These are phyloP conservation scores for Automeris io DNA, from an alignment of 2,888 invertebrate genomes.

Conservation along the genomic window DNA sequence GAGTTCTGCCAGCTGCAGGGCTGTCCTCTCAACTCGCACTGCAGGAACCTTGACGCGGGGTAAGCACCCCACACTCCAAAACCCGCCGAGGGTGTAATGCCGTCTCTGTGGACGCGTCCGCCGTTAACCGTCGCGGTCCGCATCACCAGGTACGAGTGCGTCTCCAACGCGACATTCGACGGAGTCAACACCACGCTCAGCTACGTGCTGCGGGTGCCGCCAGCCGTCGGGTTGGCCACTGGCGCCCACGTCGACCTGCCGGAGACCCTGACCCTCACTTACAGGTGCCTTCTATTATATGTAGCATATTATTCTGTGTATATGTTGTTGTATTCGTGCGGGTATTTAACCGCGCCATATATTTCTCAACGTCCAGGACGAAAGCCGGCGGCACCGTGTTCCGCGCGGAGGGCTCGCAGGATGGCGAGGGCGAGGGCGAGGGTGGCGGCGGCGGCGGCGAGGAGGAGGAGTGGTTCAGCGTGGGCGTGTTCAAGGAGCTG, in stretches of 20 bases:
- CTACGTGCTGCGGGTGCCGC: slow-evolving; percentile 74
- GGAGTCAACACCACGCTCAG: slow-evolving; percentile 81
- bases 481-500: slow-evolving; percentile 82
- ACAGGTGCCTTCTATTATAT: slow-evolving; percentile 46
- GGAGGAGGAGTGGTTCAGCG: slow-evolving; percentile 70
- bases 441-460: slow-evolving; percentile 9
- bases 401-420: slow-evolving; percentile 75
- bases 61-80: slow-evolving; percentile 15
- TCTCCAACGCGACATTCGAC: slow-evolving; percentile 91
- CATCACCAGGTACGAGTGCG: slow-evolving; percentile 84
- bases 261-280: slow-evolving; percentile 51
- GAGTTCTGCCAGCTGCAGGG: slow-evolving; percentile 92
- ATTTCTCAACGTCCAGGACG: slow-evolving; percentile 57
- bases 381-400: slow-evolving; percentile 87
- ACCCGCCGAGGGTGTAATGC: no score
- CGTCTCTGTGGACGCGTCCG: not conserved
- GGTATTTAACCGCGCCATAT: not conserved
- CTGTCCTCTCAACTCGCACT: slow-evolving; percentile 88
- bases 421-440: slow-evolving; percentile 29
- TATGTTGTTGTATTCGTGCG: no score
- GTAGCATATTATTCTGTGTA: no score
- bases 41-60: slow-evolving; percentile 91
- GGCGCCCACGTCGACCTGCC: slow-evolving; percentile 25
- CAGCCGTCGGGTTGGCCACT: slow-evolving; percentile 20
- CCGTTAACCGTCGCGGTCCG: not conserved